A percentile compares a stretch with the other conserved stretches of the same genome.
phyloP scores from a whole-genome alignment of 2,888 invertebrate genomes.

The Aphidius colemani region DNA sequence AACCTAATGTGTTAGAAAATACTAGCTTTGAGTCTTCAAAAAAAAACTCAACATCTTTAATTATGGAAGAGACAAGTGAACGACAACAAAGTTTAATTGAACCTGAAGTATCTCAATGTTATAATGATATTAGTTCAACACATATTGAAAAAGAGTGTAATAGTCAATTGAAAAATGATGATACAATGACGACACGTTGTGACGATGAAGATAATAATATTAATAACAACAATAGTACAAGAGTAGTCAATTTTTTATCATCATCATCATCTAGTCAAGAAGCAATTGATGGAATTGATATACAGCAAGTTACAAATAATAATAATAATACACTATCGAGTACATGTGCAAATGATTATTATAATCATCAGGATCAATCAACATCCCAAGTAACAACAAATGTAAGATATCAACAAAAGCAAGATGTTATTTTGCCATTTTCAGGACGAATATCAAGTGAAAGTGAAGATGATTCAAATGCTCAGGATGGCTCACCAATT shows the following conservation, averaged over 20 bases:
- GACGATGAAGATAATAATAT: too few species aligned
- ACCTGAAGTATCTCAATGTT: slow-evolving; percentile 24
- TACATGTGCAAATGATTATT: background rate
- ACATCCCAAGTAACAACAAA: background rate
- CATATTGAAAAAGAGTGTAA: slow-evolving; percentile 32
- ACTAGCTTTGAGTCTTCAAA: slow-evolving; percentile 28
- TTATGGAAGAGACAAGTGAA: background rate
- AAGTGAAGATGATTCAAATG: slow-evolving; percentile 29
- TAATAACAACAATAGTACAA: background rate
- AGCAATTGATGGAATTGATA: slow-evolving; percentile 25
- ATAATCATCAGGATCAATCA: slow-evolving; percentile 1
- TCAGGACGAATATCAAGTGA: slow-evolving; percentile 26
- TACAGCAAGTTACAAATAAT: slow-evolving; percentile 15
- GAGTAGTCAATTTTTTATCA: slow-evolving; percentile 24
- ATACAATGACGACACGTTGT: too few species aligned
- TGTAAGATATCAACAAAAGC: slow-evolving; percentile 5
- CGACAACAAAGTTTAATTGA: slow-evolving; percentile 19
- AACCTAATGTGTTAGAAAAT: slow-evolving; percentile 24
- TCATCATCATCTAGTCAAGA: slow-evolving; percentile 29
- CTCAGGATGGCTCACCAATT: slow-evolving; percentile 26
- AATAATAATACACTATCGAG: background rate
- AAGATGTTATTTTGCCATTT: slow-evolving; percentile 20
- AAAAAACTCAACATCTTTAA: background rate
- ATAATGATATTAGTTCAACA: slow-evolving; percentile 31
- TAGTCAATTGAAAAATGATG: slow-evolving; percentile 4